These are phyloP conservation scores for Rotaria macrura DNA, from an alignment of 2,888 invertebrate genomes.

Conservation along the genomic window DNA sequence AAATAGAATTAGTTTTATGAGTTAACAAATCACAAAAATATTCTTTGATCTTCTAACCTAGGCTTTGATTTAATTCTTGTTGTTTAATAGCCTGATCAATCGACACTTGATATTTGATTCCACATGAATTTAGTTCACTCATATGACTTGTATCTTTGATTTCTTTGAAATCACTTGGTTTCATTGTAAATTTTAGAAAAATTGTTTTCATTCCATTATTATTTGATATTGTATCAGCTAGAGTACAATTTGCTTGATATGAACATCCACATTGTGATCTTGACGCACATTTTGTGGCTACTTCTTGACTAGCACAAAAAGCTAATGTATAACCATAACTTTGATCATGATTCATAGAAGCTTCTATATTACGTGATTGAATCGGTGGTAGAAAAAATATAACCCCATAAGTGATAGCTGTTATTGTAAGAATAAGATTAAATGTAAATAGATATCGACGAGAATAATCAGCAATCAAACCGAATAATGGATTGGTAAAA, in stretches of 20 bases:
- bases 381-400: neutral
- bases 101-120: neutral
- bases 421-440: neutral
- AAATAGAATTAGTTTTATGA: no score
- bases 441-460: neutral
- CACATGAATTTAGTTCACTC: neutral
- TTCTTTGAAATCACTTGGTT: neutral
- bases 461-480: neutral
- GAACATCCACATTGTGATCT: slow-evolving; percentile 14
- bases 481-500: neutral
- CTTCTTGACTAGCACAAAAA: neutral
- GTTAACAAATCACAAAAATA: no score
- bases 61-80: neutral
- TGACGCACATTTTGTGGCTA: neutral
- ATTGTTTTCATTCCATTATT: no score
- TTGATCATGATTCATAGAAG: neutral
- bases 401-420: neutral
- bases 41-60: neutral
- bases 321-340: neutral
- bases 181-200: neutral
- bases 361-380: neutral
- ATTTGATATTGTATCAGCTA: no score
- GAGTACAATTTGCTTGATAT: neutral
- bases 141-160: no score
- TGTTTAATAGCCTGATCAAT: neutral